A percentile compares a stretch with the other conserved stretches of the same genome.
Conservation (phyloP, 1,140 invertebrate genomes). For the Oncopeltus fasciatus region DNA sequence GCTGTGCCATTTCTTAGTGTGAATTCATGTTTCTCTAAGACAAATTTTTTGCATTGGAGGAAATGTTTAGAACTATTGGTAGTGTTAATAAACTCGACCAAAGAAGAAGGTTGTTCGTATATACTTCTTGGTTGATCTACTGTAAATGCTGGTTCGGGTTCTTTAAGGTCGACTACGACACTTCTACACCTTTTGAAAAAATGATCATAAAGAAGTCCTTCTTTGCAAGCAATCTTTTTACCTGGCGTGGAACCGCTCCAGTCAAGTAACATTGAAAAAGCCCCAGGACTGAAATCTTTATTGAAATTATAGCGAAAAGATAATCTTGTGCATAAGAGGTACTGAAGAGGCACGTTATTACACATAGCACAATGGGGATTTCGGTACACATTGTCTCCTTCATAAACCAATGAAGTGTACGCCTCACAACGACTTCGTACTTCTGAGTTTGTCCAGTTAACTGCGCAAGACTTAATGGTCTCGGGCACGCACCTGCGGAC, state of each 20-base stretch:
- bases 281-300: slow-evolving; percentile 31
- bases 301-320: neutral
- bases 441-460: slow-evolving; percentile 28
- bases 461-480: slow-evolving; percentile 27
- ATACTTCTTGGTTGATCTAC: neutral
- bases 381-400: slow-evolving; percentile 30
- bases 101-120: neutral
- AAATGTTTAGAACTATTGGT: neutral
- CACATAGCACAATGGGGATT: slow-evolving; percentile 44
- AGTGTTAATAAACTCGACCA: neutral
- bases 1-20: slow-evolving; percentile 23
- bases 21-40: slow-evolving; percentile 7
- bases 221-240: slow-evolving; percentile 25
- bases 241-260: slow-evolving; percentile 29
- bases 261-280: slow-evolving; percentile 39
- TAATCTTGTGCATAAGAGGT: slow-evolving; percentile 27
- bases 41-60: slow-evolving; percentile 9
- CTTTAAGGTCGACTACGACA: slow-evolving; percentile 27
- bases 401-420: slow-evolving; percentile 33
- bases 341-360: slow-evolving; percentile 32
- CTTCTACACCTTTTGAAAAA: slow-evolving; percentile 35
- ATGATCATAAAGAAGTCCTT: slow-evolving; percentile 35
- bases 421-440: slow-evolving; percentile 28
- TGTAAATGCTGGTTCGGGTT: neutral
- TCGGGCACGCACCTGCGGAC: slow-evolving; percentile 25